Conservation (phyloP, 2,113 vertebrate genomes). For the Ptilonorhynchus violaceus region DNA sequence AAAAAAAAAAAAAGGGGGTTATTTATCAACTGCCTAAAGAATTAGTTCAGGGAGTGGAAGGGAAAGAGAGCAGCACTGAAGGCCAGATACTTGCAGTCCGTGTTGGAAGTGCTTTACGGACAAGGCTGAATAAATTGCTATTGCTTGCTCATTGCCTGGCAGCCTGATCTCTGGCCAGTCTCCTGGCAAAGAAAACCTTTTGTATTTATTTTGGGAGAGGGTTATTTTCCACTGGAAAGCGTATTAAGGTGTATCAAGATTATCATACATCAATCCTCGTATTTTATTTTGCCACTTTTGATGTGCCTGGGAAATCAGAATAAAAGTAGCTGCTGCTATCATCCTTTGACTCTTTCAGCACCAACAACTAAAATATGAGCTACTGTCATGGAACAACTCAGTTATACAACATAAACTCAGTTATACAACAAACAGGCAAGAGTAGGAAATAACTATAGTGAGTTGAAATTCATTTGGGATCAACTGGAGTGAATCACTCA, state of each 20-base stretch:
- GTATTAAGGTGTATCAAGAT: neutral
- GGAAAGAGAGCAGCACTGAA: neutral
- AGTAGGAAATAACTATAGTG: neutral
- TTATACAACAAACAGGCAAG: slow-evolving; percentile 21
- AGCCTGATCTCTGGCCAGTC: neutral
- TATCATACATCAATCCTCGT: neutral
- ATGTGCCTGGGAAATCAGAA: neutral
- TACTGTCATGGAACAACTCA: neutral
- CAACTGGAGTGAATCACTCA: neutral
- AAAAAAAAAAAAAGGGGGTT: neutral
- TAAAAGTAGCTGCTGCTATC: neutral
- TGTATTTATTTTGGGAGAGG: neutral
- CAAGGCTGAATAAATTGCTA: neutral
- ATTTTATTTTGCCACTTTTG: neutral
- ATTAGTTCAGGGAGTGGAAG: neutral
- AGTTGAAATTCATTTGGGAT: slow-evolving; percentile 12
- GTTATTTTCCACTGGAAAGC: neutral
- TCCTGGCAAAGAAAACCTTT: neutral
- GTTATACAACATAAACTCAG: slow-evolving; percentile 2
- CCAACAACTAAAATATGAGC: neutral
- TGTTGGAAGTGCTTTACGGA: neutral
- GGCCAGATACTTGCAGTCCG: neutral
- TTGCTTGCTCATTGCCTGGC: neutral
- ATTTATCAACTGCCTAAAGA: neutral
- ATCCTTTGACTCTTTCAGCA: neutral